A percentile compares a stretch with the other conserved stretches of the same genome.
Evolutionary conservation across 2,888 invertebrate genomes (phyloP).

Genomic region (Disparrhopalites patrizii): DNA sequence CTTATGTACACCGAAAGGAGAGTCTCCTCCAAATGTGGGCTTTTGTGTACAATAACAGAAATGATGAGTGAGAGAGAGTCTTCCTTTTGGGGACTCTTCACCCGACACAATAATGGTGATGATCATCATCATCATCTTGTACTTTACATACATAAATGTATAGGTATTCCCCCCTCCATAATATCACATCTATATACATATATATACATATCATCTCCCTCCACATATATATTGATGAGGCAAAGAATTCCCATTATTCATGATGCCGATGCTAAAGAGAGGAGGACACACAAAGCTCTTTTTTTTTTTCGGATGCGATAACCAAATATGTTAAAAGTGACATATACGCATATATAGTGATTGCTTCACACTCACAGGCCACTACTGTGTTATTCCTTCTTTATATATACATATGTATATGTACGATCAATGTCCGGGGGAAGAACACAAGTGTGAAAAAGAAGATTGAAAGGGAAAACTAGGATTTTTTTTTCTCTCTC

Average conservation of each 20-base stretch:
- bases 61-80: too few relatives aligned
- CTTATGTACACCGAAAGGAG: too few relatives aligned
- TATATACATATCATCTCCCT: too few relatives aligned
- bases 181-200: too few relatives aligned
- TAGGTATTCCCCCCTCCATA: too few relatives aligned
- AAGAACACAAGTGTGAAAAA: constrained; percentile 21
- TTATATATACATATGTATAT: neutral
- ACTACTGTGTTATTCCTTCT: too few relatives aligned
- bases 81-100: too few relatives aligned
- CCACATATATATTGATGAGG: constrained; percentile 9
- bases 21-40: too few relatives aligned
- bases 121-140: too few relatives aligned
- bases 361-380: neutral
- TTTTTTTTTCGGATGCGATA: neutral
- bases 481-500: constrained; percentile 20
- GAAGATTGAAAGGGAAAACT: constrained; percentile 23
- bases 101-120: too few relatives aligned
- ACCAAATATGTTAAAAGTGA: constrained; percentile 10
- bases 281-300: neutral
- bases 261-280: neutral
- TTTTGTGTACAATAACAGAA: too few relatives aligned
- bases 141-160: too few relatives aligned
- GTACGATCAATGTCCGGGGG: neutral
- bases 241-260: constrained; percentile 7
- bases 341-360: neutral